Conservation (phyloP, 2,113 vertebrate species). For the Cyanoliseus patagonus region DNA sequence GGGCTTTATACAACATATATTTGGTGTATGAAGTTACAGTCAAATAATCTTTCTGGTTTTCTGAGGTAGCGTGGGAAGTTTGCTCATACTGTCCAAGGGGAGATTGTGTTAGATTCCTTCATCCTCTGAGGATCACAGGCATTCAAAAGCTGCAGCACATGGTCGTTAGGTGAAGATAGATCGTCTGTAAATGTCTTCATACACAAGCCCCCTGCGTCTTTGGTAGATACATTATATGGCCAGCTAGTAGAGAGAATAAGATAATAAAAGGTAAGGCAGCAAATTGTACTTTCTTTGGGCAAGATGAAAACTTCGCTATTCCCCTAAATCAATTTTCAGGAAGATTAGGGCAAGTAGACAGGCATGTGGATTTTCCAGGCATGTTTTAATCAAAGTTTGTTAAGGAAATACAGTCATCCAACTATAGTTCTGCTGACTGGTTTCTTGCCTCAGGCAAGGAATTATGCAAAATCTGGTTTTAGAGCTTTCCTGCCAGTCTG, state of each 20-base stretch:
- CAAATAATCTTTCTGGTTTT: neutral
- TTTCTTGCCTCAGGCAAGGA: neutral
- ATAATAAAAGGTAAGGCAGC: too few species aligned
- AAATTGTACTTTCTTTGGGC: neutral
- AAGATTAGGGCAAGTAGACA: neutral
- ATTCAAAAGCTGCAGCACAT: neutral
- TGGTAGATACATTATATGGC: neutral
- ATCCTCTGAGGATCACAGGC: neutral
- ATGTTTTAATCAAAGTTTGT: neutral
- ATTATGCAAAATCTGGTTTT: neutral
- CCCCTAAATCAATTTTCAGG: neutral
- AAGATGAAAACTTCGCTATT: neutral
- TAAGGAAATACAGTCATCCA: rapidly evolving
- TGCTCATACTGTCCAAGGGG: neutral
- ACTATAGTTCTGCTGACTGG: neutral
- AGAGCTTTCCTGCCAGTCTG: neutral
- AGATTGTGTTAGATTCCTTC: neutral
- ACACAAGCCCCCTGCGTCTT: neutral
- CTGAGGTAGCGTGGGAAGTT: neutral
- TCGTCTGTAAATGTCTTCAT: neutral
- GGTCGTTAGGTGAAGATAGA: neutral
- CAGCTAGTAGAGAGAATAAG: neutral
- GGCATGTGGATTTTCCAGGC: neutral
- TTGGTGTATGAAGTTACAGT: neutral
- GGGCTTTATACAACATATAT: neutral